Base-by-base conservation (phyloP, 2,888 invertebrate species). In the Drosophila borealis region DNA sequence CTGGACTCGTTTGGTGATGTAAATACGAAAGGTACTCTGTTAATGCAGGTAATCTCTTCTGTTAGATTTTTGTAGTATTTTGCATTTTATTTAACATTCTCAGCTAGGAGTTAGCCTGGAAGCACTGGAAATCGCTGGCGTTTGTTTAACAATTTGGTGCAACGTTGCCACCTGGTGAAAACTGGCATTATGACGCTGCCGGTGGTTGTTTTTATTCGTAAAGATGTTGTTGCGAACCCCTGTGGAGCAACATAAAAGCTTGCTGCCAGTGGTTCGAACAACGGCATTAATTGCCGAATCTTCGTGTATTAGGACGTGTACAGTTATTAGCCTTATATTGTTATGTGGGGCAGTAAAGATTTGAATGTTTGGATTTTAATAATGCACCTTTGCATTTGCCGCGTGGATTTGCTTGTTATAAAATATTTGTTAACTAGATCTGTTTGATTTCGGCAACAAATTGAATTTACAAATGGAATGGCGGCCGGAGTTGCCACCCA, bases 241-340 rank as follows among this genome's bases (percentile, higher is more conserved):
- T 60, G 44, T 11, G 59, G 21, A 42, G 76, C 74, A 84, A 87
- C 82, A 14, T 82, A 87, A 82, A 82, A 82, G 82, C 67, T 84
- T 82, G 85, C 60, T 49, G 2, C 39, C 39, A 29, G 48, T 17
- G 10, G n/a, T 5, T 62, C 53, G 36, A 55, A 50, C 83, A 81
- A 90, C 88, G 89, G 89, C 89, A 87, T 76, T 56, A 2, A 74
- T 54, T 89, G 90, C 90, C 90, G 89, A 74, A 45, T 89, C 89
- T 76, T 48, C 13, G 29, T 8, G 13, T 1, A 1, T 10, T n/a
- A 0, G 8, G 17, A 13, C 11, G 3, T 33, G 4, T 37, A 39
- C 10, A 25, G n/a, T 19, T 19, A 42, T 4, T 39, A n/a, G 6
- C 1, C 6, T 39, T 39, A 4, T 11, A 5, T 37, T 6, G 37